These are phyloP conservation scores for Chrysodeixis includens DNA, from an alignment of 2,888 invertebrate genomes.

Conservation along the genomic window DNA sequence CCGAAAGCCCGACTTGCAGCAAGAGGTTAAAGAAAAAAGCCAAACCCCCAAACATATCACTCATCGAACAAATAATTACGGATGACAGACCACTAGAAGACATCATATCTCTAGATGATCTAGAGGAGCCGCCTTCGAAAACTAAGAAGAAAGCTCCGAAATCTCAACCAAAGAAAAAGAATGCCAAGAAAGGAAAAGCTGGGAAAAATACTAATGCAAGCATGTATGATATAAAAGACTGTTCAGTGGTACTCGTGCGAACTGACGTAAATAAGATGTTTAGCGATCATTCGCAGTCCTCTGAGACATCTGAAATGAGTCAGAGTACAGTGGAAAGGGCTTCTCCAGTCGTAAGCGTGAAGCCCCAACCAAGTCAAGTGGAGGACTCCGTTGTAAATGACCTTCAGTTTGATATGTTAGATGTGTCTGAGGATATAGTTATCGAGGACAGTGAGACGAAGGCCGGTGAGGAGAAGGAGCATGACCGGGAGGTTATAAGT, in stretches of 20 bases:
- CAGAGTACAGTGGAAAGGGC: background rate
- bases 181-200: slow-evolving; percentile 51
- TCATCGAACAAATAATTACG: slow-evolving; percentile 82
- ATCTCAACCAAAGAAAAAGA: slow-evolving; percentile 52
- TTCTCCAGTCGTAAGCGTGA: background rate
- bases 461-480: slow-evolving; percentile 67
- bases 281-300: slow-evolving; percentile 16
- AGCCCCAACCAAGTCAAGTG: slow-evolving; percentile 29
- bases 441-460: slow-evolving; percentile 81
- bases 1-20: slow-evolving; percentile 69
- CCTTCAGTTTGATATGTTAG: slow-evolving; percentile 84
- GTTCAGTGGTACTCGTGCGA: slow-evolving; percentile 72
- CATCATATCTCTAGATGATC: slow-evolving; percentile 79
- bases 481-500: slow-evolving; percentile 62
- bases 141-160: slow-evolving; percentile 61
- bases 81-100: slow-evolving; percentile 83
- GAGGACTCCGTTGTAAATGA: slow-evolving; percentile 68
- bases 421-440: slow-evolving; percentile 85
- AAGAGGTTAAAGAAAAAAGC: slow-evolving; percentile 65
- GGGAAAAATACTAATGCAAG: slow-evolving; percentile 35
- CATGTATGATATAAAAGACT: slow-evolving; percentile 69
- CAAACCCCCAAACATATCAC: slow-evolving; percentile 80
- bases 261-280: slow-evolving; percentile 70
- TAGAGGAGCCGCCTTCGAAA: slow-evolving; percentile 70
- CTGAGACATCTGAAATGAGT: slow-evolving; percentile 16